phyloP scores from a whole-genome alignment of 1,140 invertebrate species.

The Tetragnatha versicolor region DNA sequence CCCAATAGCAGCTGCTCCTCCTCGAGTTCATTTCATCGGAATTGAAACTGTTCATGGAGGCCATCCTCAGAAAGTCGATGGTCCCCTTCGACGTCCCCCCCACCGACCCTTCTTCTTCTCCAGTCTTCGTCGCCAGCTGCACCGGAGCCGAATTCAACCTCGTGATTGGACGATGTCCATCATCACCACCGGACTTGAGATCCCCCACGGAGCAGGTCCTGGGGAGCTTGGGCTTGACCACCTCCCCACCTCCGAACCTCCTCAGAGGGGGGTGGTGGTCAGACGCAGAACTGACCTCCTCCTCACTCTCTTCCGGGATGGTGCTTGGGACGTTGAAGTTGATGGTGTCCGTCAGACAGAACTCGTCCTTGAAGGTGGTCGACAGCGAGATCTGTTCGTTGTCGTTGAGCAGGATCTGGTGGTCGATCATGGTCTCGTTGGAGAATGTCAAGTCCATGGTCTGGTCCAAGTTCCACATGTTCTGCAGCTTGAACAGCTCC shows the following conservation, averaged over 20 bases:
- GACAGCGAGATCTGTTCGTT: not conserved
- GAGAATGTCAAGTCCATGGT: constrained; percentile 4
- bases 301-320: constrained; percentile 33
- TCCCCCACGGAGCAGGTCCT: not conserved
- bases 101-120: not conserved
- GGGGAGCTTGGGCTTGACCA: not conserved
- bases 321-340: not conserved
- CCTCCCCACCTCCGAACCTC: not conserved
- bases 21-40: constrained; percentile 1
- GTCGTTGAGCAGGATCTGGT: not conserved
- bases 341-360: not conserved
- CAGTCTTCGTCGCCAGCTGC: not conserved
- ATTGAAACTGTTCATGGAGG: not conserved
- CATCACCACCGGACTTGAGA: not conserved
- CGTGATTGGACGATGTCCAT: not conserved
- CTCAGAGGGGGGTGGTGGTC: not conserved
- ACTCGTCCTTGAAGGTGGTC: constrained; percentile 19
- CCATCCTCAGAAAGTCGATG: constrained; percentile 10
- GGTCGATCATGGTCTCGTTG: constrained; percentile 6
- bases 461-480: not conserved
- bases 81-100: not conserved
- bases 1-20: constrained; percentile 35
- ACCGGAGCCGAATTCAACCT: not conserved
- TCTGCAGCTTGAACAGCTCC: not conserved
- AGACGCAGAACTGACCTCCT: not conserved